Evolutionary conservation across 2,113 vertebrate species (phyloP).

Genomic region (Sula dactylatra): DNA sequence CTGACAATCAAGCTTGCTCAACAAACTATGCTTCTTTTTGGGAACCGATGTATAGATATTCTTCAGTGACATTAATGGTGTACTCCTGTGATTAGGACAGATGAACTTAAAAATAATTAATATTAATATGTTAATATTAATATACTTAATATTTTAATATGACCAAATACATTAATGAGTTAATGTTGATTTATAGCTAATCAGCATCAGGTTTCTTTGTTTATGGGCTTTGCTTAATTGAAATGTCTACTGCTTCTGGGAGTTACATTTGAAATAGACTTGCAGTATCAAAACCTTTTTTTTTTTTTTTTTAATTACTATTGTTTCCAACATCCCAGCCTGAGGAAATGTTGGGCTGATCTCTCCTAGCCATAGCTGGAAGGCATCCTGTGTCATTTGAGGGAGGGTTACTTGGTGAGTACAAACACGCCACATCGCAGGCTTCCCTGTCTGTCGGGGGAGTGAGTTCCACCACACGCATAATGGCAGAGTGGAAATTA

Average conservation of each 20-base stretch:
- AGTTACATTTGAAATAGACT: background rate
- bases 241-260: background rate
- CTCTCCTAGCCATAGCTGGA: background rate
- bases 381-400: background rate
- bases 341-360: background rate
- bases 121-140: background rate
- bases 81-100: background rate
- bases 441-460: background rate
- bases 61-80: background rate
- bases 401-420: background rate
- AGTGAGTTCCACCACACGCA: background rate
- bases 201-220: background rate
- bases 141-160: background rate
- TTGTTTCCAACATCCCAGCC: background rate
- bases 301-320: background rate
- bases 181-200: background rate
- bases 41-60: background rate
- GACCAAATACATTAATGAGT: background rate
- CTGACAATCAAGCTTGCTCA: background rate
- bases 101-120: background rate
- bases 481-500: background rate
- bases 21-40: background rate
- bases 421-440: fast-evolving
- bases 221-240: background rate
- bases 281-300: background rate